phyloP scores from a whole-genome alignment of 2,888 invertebrate genomes.

The Resseliella maxima region DNA sequence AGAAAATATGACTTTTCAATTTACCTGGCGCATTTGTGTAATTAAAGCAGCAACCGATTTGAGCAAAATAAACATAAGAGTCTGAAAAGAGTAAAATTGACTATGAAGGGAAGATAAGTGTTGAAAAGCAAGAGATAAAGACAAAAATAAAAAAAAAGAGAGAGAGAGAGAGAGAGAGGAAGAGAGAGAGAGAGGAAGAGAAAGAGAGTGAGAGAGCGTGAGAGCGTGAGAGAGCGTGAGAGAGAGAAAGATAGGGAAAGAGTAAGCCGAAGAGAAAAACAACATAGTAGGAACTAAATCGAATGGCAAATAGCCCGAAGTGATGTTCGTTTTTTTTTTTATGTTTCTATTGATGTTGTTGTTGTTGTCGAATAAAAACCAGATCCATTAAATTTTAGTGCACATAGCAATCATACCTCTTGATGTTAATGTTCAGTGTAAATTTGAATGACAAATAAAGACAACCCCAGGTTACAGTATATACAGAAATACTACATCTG shows the following conservation, averaged over 20 bases:
- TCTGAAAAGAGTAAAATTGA: neutral
- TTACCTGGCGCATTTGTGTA: conserved; percentile 47
- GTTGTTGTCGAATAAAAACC: conserved; percentile 53
- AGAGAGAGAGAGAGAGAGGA: too few relatives aligned
- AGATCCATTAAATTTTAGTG: conserved; percentile 26
- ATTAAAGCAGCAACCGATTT: conserved; percentile 42
- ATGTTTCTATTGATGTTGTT: neutral
- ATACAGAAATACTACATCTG: conserved; percentile 51
- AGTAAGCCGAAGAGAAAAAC: neutral
- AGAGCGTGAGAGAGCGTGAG: too few relatives aligned
- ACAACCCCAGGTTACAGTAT: conserved; percentile 34
- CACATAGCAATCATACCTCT: conserved; percentile 11
- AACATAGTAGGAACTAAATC: neutral
- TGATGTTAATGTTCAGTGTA: neutral
- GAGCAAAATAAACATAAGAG: neutral
- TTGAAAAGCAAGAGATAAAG: too few relatives aligned
- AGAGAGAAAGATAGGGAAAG: neutral
- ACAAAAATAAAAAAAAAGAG: too few relatives aligned
- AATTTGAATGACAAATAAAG: neutral
- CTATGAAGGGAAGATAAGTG: neutral
- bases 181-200: too few relatives aligned
- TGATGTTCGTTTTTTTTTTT: neutral
- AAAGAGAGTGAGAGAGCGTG: too few relatives aligned
- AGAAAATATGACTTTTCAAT: conserved; percentile 55
- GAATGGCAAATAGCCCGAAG: conserved; percentile 50